Base-by-base conservation (phyloP, 1,140 invertebrate species). In the Euwallacea fornicatus region DNA sequence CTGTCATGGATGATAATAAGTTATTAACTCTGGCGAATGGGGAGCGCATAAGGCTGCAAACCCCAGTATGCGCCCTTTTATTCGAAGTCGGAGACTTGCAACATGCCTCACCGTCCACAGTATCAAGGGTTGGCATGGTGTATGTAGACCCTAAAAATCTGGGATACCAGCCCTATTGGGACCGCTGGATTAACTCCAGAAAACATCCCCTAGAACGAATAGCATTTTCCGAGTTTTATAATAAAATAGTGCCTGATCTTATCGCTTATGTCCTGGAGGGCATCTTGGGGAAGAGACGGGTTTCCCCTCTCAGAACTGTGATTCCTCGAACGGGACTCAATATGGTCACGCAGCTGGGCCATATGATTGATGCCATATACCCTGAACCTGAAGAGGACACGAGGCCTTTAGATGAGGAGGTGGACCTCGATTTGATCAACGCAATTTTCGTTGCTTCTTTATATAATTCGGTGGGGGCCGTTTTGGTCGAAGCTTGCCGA, bases 1-100 rank as follows among this genome's bases (percentile, higher is more conserved):
- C 94, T 0, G 94, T 97, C 7, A 96, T 97, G 94, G 95, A 97
- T 79, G 94, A 97, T 81, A 97, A 96, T 79, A 92, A 91, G 80
- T 81, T 96, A 55, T 80, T 97, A 54, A 96, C 94, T 0, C 83
- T 97, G 70, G 93, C 93, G 0, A 96, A 96, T 82, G 94, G 94
- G 61, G 94, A 97, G 79, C 84, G 94, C 66, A 95, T 97, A 21
- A 86, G 92, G 54, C 83, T 97, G 16, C 87, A 89, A 77, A 88
- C 90, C 73, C 90, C 93, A 72, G 85, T 87, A 76, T 96, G 94
- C 80, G 89, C 91, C 16, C 82, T 97, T 61, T 83, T 97, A 44
- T 97, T 97, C 84, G 95, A 97, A 86, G 92, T 96, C 15, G 93
- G 91, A 50, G 91, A 96, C 82, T 85, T 97, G 54, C 89, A 90